These are phyloP conservation scores for Neogale vison DNA, from an alignment of 2,113 vertebrate genomes.

Conservation along the genomic window DNA sequence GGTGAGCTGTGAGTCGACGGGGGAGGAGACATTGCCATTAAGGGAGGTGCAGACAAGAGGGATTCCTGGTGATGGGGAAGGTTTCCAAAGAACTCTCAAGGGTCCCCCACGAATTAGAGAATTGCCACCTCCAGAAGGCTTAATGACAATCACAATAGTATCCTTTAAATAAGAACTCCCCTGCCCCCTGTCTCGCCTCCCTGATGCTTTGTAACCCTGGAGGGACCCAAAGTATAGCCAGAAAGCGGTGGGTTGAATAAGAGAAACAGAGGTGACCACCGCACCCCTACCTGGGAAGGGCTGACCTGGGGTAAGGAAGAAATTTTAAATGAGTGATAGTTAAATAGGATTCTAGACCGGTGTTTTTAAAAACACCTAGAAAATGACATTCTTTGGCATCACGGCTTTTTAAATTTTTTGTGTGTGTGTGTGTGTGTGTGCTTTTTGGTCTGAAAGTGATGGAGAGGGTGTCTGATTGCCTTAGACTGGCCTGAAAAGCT, in stretches of 20 bases:
- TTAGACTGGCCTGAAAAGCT: neutral
- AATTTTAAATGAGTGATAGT: neutral
- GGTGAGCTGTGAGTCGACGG: neutral
- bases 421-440: neutral
- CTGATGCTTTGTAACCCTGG: neutral
- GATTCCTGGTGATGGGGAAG: neutral
- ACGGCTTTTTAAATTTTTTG: neutral
- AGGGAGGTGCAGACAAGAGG: neutral
- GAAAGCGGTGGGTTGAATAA: neutral
- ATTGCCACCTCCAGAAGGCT: neutral
- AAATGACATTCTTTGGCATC: neutral
- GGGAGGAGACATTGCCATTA: neutral
- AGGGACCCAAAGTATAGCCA: neutral
- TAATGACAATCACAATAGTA: neutral
- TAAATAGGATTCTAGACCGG: neutral
- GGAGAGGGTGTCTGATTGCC: neutral
- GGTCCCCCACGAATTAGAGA: too few species aligned
- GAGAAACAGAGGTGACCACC: neutral
- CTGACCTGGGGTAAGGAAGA: neutral
- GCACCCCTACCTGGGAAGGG: neutral
- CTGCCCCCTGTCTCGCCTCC: neutral
- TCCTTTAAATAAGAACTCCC: neutral
- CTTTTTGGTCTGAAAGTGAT: neutral
- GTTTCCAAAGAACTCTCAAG: neutral
- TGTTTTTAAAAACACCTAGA: neutral